Evolutionary conservation across 64 coral and sea anemone genomes (phyloP), one percentile per base, ranked within the genome.

Genomic region (Pachyseris speciosa): DNA sequence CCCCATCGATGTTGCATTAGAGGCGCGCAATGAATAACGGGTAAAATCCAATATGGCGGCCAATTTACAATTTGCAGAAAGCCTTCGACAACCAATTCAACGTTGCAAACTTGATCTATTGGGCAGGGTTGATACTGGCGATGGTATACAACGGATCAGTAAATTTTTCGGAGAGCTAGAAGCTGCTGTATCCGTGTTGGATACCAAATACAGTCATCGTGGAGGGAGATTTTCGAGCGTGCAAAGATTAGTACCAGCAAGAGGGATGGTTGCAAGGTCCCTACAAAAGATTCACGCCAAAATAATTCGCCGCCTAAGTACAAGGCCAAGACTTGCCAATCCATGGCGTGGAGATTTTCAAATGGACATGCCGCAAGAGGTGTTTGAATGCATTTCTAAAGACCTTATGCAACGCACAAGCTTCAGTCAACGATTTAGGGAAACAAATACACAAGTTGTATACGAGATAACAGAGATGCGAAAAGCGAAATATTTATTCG

Each of bases 401-500:
- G 66, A 38, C 84, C 59, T 74, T 60, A 52, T 87, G 24, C 69
- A 88, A 45, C 53, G 36, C 63, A 75, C 86, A 64, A 88, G 74
- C 61, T 75, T 88, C 42, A 52, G 70, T 32, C 86, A 88, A 47
- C 8, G 41, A 32, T 44, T 17, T n/a, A 76, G 25, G 52, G 84
- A 87, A 57, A 74, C 47, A 69, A 58, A 66, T 58, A 87, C 84
- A 69, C 67, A 69, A 34, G 71, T 88, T 63, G 38, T 45, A 75
- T 88, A 76, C 70, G 37, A 88, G 42, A 75, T 75, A 47, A 65
- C 49, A 51, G 83, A 79, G 43, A 68, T 78, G 73, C 28, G 72
- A 70, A 92, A 79, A 36, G 91, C 83, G 16, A 79, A 93, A 70
- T 87, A 86, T 47, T 80, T 93, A 57, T 87, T 93, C 47, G 31